Conservation (phyloP, 2,888 invertebrate genomes). For the Phaonia tiefii region DNA sequence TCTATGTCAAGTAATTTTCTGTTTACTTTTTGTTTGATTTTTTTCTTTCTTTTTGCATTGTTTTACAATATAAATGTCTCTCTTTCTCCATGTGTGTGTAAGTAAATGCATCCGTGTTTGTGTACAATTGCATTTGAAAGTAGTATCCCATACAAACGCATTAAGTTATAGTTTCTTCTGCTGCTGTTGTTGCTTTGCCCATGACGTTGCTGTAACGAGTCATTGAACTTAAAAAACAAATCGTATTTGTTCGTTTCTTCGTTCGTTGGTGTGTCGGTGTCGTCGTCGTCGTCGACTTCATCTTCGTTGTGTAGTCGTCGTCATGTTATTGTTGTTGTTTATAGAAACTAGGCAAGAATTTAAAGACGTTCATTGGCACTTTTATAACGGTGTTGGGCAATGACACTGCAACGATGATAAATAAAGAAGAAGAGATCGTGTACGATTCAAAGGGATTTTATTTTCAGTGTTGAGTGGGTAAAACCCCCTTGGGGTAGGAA, state of each 20-base stretch:
- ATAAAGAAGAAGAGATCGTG: conserved; percentile 6
- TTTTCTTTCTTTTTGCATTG: background rate
- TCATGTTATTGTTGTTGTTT: conserved; percentile 44
- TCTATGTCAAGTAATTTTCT: conserved; percentile 64
- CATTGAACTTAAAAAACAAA: conserved; percentile 75
- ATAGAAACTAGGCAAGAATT: conserved; percentile 66
- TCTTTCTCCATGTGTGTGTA: background rate
- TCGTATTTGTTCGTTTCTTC: conserved; percentile 24
- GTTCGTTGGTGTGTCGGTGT: conserved; percentile 28
- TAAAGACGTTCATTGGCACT: conserved; percentile 65
- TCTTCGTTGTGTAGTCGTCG: background rate
- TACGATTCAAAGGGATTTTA: conserved; percentile 6
- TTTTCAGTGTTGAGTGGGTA: conserved; percentile 2
- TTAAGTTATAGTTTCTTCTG: conserved; percentile 51
- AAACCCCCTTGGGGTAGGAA: no score
- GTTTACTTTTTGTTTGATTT: background rate
- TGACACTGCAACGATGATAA: background rate
- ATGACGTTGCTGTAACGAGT: conserved; percentile 75
- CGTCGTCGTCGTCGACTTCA: background rate
- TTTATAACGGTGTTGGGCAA: conserved; percentile 60
- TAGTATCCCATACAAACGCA: conserved; percentile 59
- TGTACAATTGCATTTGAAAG: conserved; percentile 13
- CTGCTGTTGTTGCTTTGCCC: conserved; percentile 70
- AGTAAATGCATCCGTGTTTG: conserved; percentile 5
- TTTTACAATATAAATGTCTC: conserved; percentile 33